Evolutionary conservation across 1,140 invertebrate genomes (phyloP).

Genomic region (Lerema accius): DNA sequence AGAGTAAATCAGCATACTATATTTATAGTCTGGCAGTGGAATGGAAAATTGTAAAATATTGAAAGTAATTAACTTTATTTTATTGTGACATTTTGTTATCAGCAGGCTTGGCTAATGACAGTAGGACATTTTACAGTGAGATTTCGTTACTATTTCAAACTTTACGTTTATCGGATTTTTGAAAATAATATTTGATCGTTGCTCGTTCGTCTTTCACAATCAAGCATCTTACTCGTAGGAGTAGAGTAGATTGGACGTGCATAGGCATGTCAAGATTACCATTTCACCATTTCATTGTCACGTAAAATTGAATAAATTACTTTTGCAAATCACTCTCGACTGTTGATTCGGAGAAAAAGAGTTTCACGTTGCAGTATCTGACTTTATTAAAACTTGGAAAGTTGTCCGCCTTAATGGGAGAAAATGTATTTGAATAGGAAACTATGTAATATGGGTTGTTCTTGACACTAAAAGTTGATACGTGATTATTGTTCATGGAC

Average conservation of each 20-base stretch:
- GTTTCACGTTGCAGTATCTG: slow-evolving; percentile 7
- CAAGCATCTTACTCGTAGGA: slow-evolving; percentile 1
- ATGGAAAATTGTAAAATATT: no score
- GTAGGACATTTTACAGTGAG: no score
- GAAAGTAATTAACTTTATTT: no score
- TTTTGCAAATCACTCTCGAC: slow-evolving; percentile 20
- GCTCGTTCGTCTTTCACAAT: not conserved
- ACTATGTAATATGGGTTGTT: not conserved
- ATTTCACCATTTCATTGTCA: slow-evolving; percentile 18
- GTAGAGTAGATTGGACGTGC: slow-evolving; percentile 7
- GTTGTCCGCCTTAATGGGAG: no score
- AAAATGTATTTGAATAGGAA: not conserved
- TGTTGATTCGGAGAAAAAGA: slow-evolving; percentile 11
- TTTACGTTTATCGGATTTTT: not conserved
- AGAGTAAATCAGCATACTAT: no score
- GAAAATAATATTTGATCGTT: not conserved
- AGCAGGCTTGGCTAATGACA: no score
- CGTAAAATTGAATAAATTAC: slow-evolving; percentile 25
- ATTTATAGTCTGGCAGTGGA: no score
- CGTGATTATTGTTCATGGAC: no score
- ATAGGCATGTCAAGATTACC: slow-evolving; percentile 6
- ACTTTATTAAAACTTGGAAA: slow-evolving; percentile 8
- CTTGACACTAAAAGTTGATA: no score
- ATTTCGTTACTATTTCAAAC: no score
- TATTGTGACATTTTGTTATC: no score